These are phyloP conservation scores for Solenopsis invicta DNA, from an alignment of 1,140 invertebrate species.

Conservation along the genomic window DNA sequence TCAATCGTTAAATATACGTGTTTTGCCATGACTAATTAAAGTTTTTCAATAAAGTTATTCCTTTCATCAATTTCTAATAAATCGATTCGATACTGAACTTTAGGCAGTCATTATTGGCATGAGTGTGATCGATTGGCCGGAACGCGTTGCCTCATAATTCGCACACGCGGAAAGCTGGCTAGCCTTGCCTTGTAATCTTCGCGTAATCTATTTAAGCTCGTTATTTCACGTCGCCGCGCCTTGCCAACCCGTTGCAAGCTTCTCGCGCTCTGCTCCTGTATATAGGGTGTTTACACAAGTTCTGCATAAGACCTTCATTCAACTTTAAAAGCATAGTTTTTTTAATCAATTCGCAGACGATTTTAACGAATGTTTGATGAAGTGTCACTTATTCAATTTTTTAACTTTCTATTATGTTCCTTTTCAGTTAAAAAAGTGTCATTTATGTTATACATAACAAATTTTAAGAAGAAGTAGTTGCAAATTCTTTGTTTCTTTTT, in stretches of 20 bases:
- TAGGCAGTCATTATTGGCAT: constrained; percentile 34
- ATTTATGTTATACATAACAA: not conserved
- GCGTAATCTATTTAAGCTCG: constrained; percentile 66
- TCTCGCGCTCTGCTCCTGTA: not conserved
- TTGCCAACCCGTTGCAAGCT: constrained; percentile 34
- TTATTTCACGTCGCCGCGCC: constrained; percentile 56
- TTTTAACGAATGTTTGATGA: not conserved
- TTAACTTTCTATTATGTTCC: not conserved
- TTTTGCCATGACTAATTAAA: not conserved
- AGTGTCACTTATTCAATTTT: not conserved
- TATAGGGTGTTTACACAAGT: constrained; percentile 30
- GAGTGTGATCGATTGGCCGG: constrained; percentile 60
- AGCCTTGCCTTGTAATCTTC: constrained; percentile 61
- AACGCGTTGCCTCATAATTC: constrained; percentile 63
- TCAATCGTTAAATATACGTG: not conserved
- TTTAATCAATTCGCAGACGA: not conserved
- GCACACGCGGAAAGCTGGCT: constrained; percentile 27
- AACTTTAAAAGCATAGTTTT: not conserved
- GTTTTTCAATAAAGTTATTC: not conserved
- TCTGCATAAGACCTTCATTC: not conserved
- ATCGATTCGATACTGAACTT: constrained; percentile 17
- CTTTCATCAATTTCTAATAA: not conserved
- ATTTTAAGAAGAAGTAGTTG: constrained; percentile 3
- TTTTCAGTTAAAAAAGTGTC: not conserved
- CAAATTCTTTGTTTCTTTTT: not conserved